Conservation (phyloP, 2,113 vertebrate species). For the Erpornis zantholeuca region DNA sequence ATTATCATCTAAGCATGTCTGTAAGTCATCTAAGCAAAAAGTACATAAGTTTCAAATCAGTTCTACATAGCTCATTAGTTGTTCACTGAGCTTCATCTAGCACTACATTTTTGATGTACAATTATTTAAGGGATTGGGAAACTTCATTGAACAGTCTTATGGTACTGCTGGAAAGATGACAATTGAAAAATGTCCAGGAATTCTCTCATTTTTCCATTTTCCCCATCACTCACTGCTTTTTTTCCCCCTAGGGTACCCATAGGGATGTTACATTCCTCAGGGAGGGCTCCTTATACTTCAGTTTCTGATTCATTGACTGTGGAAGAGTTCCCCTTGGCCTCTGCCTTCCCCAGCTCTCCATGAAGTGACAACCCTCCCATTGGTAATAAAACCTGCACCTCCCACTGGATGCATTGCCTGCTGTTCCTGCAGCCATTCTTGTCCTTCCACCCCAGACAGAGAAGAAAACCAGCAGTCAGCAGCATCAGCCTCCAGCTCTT, state of each 20-base stretch:
- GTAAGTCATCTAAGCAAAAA: not conserved
- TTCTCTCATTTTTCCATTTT: not conserved
- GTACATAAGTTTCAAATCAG: not conserved
- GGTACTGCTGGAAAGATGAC: not conserved
- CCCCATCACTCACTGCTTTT: not conserved
- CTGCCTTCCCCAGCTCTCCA: not conserved
- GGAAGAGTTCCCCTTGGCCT: not conserved
- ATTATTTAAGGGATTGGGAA: not conserved
- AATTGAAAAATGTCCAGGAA: not conserved
- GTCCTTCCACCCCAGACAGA: not conserved
- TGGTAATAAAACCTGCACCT: not conserved
- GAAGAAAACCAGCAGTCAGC: not conserved
- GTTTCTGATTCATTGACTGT: not conserved
- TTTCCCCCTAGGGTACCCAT: not conserved
- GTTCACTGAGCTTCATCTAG: not conserved
- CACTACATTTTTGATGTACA: not conserved
- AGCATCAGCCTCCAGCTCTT: not conserved
- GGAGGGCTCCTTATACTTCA: not conserved
- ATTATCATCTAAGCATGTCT: not conserved
- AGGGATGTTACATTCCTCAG: not conserved
- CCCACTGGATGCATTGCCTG: not conserved
- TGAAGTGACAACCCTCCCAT: not conserved
- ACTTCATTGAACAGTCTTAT: not conserved
- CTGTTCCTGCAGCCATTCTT: not conserved
- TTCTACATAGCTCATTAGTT: not conserved